phyloP scores from a whole-genome alignment of 1,140 invertebrate species.

The Uloborus diversus region DNA sequence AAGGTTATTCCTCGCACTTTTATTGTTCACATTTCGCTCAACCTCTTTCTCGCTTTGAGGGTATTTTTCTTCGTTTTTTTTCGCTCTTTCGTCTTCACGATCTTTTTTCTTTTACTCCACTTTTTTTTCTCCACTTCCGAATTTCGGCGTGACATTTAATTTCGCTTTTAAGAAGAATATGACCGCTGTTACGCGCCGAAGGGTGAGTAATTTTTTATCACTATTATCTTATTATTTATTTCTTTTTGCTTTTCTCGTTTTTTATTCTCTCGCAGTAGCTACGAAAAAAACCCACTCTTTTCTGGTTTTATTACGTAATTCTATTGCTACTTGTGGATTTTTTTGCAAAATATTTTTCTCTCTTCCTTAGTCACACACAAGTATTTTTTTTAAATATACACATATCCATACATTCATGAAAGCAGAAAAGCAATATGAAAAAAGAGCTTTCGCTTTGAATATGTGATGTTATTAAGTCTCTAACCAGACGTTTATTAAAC shows the following conservation, averaged over 20 bases:
- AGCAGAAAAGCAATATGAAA: background rate
- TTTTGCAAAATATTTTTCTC: too few relatives aligned
- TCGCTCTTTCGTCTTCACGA: background rate
- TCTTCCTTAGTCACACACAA: background rate
- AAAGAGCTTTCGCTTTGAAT: background rate
- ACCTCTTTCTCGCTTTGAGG: background rate
- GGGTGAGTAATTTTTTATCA: constrained; percentile 31
- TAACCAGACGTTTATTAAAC: constrained; percentile 11
- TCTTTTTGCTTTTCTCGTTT: constrained; percentile 9
- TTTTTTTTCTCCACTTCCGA: constrained; percentile 44
- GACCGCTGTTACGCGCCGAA: constrained; percentile 10
- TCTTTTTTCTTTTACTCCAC: constrained; percentile 18
- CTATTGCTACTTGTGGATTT: constrained; percentile 3
- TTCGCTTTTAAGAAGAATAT: constrained; percentile 48
- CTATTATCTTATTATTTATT: constrained; percentile 46
- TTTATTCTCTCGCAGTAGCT: background rate
- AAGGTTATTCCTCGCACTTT: constrained; percentile 16
- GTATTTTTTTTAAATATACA: background rate
- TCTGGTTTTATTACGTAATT: constrained; percentile 29
- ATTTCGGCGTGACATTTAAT: constrained; percentile 52
- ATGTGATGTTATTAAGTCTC: constrained; percentile 27
- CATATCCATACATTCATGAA: background rate
- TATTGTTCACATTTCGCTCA: constrained; percentile 25
- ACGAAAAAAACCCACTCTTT: constrained; percentile 15
- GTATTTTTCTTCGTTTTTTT: background rate